Percentiles rank a stretch among this genome's conserved stretches.
Evolutionary conservation across 2,797 vertebrate genomes (phyloP).

Genomic region (Nothura maculosa): DNA sequence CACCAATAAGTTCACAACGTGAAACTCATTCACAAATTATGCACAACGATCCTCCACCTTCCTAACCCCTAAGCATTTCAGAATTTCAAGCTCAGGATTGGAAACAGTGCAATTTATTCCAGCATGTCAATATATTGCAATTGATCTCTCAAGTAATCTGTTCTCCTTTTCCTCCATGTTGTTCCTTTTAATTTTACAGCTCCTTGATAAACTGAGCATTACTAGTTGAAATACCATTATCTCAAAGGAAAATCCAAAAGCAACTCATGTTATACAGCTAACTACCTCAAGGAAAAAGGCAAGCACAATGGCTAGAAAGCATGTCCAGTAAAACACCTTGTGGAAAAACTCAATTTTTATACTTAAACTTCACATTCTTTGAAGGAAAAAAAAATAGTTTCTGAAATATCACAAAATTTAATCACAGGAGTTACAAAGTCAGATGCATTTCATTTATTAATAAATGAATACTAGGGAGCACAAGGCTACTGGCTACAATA

Average conservation of each 20-base stretch:
- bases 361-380: background rate
- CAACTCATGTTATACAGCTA: background rate
- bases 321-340: background rate
- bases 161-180: accelerated
- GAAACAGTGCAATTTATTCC: background rate
- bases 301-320: background rate
- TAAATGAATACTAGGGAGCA: accelerated
- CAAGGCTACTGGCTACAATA: background rate
- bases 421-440: background rate
- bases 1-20: accelerated
- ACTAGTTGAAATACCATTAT: background rate
- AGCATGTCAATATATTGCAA: background rate
- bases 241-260: background rate
- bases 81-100: background rate
- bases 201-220: background rate
- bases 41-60: background rate
- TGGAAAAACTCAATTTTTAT: background rate
- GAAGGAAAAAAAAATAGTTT: background rate
- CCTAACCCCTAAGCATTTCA: background rate
- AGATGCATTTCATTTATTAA: background rate
- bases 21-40: background rate
- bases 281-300: background rate
- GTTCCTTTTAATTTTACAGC: background rate
- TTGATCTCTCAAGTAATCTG: background rate
- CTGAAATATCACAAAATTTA: background rate